These are phyloP conservation scores for Bergia puertoricense DNA, from an alignment of 92 coral and sea anemone genomes.

Conservation along the genomic window DNA sequence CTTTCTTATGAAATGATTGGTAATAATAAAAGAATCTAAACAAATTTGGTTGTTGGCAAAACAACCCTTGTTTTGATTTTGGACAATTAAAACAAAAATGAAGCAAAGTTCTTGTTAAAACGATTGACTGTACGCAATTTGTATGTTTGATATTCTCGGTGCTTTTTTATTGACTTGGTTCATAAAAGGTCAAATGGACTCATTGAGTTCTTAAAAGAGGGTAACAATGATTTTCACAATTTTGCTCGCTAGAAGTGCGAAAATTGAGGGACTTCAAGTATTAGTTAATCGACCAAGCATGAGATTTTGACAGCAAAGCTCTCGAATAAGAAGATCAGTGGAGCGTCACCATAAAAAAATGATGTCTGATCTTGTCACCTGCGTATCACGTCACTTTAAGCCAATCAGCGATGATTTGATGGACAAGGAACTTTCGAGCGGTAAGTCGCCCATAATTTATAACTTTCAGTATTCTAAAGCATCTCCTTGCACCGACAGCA, in stretches of 20 bases:
- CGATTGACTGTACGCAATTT: not conserved
- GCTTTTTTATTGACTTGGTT: not conserved
- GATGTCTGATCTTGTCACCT: constrained; percentile 55
- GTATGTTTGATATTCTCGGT: not conserved
- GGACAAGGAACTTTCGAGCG: constrained; percentile 59
- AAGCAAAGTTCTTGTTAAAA: not conserved
- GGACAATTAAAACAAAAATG: not conserved
- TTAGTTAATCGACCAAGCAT: constrained; percentile 46
- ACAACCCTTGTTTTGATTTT: not conserved
- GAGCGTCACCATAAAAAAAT: constrained; percentile 59
- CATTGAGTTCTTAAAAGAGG: not conserved
- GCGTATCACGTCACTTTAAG: constrained; percentile 57
- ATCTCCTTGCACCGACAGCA: constrained; percentile 69
- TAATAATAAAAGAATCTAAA: constrained; percentile 30
- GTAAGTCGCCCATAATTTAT: constrained; percentile 89
- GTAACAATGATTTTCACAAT: not conserved
- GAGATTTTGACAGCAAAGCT: constrained; percentile 43
- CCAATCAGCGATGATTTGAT: constrained; percentile 50
- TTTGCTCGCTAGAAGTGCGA: not conserved
- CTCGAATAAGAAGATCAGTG: constrained; percentile 44
- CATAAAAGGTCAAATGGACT: constrained; percentile 16
- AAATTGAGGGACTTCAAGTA: constrained; percentile 5
- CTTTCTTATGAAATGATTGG: constrained; percentile 13
- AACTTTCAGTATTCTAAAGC: constrained; percentile 81
- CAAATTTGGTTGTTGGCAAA: constrained; percentile 6